Conservation (phyloP, 2,113 vertebrate genomes). For the Neotragus pygmaeus region DNA sequence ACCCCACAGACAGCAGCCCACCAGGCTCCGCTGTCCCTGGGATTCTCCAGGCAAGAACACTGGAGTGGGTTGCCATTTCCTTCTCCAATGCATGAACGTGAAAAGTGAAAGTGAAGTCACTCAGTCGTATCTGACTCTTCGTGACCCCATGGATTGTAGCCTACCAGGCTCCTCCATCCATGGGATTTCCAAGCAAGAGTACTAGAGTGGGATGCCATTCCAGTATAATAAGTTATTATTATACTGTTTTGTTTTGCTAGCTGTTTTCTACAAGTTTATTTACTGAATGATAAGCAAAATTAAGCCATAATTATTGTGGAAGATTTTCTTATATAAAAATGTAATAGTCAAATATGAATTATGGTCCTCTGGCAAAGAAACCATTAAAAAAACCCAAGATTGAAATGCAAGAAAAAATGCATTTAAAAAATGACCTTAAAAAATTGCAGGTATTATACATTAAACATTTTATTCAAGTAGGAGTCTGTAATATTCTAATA, state of each 20-base stretch:
- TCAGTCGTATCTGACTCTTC: too few species aligned
- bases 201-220: background rate
- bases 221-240: background rate
- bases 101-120: too few species aligned
- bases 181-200: too few species aligned
- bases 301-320: background rate
- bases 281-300: background rate
- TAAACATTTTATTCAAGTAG: constrained; percentile 23
- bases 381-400: background rate
- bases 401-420: background rate
- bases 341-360: background rate
- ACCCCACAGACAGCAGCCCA: too few species aligned
- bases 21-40: too few species aligned
- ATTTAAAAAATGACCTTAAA: background rate
- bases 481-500: constrained; percentile 35
- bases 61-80: too few species aligned
- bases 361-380: background rate
- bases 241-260: background rate
- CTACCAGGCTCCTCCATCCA: too few species aligned
- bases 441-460: background rate
- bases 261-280: background rate
- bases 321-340: background rate
- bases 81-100: too few species aligned
- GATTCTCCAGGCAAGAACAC: too few species aligned
- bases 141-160: too few species aligned